Evolutionary conservation across 2,888 invertebrate species (phyloP).

Genomic region (Sclerodermus sp.): DNA sequence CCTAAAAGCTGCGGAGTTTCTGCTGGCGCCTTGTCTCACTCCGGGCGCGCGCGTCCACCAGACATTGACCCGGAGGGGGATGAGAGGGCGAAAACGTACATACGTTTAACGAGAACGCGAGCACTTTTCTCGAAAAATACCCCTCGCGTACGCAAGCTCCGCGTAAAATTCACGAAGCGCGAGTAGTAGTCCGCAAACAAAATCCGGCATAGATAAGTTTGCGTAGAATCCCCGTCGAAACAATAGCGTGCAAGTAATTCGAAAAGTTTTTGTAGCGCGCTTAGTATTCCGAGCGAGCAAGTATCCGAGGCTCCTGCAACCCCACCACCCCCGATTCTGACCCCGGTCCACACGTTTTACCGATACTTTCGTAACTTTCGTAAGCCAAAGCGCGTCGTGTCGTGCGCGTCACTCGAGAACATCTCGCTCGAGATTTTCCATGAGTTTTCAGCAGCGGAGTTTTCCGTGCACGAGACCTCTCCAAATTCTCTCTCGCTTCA

Average conservation of each 20-base stretch:
- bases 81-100: no score
- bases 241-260: conserved; percentile 14
- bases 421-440: no score
- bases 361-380: background rate
- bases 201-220: background rate
- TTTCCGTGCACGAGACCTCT: no score
- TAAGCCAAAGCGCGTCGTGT: background rate
- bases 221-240: background rate
- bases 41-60: no score
- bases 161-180: background rate
- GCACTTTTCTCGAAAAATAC: no score
- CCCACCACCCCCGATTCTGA: conserved; percentile 4
- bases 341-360: background rate
- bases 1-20: no score
- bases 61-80: no score
- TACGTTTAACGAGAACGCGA: no score
- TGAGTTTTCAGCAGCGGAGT: no score
- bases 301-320: conserved; percentile 20
- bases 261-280: conserved; percentile 24
- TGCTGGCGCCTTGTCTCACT: no score
- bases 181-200: background rate
- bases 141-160: background rate
- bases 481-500: no score
- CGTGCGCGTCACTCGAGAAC: no score
- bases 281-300: conserved; percentile 29